These are phyloP conservation scores for Tokudaia muenninki DNA, from an alignment of 2,797 vertebrate genomes.

Conservation along the genomic window DNA sequence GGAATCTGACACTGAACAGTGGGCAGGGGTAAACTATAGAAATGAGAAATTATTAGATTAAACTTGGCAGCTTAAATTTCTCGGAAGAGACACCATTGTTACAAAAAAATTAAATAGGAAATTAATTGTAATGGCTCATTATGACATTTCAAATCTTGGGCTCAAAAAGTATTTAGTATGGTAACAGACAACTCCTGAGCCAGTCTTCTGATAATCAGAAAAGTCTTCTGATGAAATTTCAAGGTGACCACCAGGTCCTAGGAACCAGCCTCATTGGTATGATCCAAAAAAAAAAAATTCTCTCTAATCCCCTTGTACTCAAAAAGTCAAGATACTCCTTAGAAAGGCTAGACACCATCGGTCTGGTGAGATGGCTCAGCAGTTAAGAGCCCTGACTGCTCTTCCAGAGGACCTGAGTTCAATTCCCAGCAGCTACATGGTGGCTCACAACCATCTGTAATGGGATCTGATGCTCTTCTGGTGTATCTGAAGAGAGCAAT, in stretches of 20 bases:
- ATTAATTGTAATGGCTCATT: constrained; percentile 45
- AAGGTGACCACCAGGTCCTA: constrained; percentile 11
- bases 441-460: no score
- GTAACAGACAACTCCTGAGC: constrained; percentile 13
- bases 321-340: background rate
- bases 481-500: no score
- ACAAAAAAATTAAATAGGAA: constrained; percentile 49
- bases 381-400: no score
- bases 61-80: constrained; percentile 58
- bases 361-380: no score
- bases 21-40: constrained; percentile 98
- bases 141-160: constrained; percentile 19
- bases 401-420: no score
- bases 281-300: constrained; percentile 13
- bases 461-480: no score
- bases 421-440: no score
- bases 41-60: constrained; percentile 67
- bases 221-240: constrained; percentile 37
- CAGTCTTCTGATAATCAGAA: constrained; percentile 15
- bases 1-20: constrained; percentile 97
- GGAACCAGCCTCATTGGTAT: constrained; percentile 30
- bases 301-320: background rate
- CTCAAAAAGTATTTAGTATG: constrained; percentile 39
- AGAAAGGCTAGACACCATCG: background rate
- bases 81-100: constrained; percentile 1